These are phyloP conservation scores for Drosophila rhopaloa DNA, from an alignment of 1,140 invertebrate genomes.

Conservation along the genomic window DNA sequence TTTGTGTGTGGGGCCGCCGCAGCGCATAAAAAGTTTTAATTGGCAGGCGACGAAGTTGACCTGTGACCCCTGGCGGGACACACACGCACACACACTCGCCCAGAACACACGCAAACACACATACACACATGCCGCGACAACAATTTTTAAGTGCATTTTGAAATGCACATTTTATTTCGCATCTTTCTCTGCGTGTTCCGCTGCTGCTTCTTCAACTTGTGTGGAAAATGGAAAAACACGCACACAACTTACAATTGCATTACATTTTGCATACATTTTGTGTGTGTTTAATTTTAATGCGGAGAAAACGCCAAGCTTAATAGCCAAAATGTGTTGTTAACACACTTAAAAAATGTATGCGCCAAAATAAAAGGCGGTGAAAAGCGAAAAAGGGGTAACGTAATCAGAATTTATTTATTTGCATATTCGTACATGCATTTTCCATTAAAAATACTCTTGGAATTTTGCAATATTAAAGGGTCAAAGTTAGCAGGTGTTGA, in stretches of 20 bases:
- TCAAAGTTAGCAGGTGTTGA: neutral
- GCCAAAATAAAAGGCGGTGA: slow-evolving; percentile 2
- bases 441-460: slow-evolving; percentile 47
- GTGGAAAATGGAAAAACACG: slow-evolving; percentile 3
- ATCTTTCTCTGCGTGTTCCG: slow-evolving; percentile 21
- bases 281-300: slow-evolving; percentile 49
- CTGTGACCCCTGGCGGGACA: slow-evolving; percentile 67
- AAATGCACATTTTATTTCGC: slow-evolving; percentile 54
- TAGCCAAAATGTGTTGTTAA: slow-evolving; percentile 62
- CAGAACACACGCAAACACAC: slow-evolving; percentile 4
- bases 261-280: slow-evolving; percentile 63
- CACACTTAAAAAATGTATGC: slow-evolving; percentile 20
- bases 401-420: slow-evolving; percentile 49
- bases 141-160: slow-evolving; percentile 60
- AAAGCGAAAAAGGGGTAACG: neutral
- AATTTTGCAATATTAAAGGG: neutral
- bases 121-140: slow-evolving; percentile 16
- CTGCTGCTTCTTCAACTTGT: slow-evolving; percentile 20
- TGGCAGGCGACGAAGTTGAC: slow-evolving; percentile 80
- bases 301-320: slow-evolving; percentile 51
- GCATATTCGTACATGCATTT: slow-evolving; percentile 54
- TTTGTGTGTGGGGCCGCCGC: slow-evolving; percentile 43
- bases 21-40: slow-evolving; percentile 80
- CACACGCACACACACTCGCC: slow-evolving; percentile 28
- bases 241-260: slow-evolving; percentile 54